These are phyloP conservation scores for Gila orcuttii DNA, from an alignment of 2,113 vertebrate genomes.

Conservation along the genomic window DNA sequence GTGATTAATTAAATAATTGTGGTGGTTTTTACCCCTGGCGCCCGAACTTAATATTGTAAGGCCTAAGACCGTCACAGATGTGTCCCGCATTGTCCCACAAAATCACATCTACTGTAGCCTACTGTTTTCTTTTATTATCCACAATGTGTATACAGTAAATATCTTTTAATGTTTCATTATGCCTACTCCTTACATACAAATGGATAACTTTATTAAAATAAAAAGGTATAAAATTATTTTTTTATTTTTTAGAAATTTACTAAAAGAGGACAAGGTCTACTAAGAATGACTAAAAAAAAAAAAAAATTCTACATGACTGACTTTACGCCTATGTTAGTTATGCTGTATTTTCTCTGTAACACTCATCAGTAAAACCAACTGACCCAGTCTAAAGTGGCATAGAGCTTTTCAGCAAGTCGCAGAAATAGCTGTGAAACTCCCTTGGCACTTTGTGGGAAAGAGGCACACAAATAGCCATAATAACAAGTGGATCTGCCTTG, in stretches of 20 bases:
- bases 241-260: not conserved
- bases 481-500: slow-evolving; percentile 36
- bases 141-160: not conserved
- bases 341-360: not conserved
- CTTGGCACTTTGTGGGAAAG: not conserved
- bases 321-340: not conserved
- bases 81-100: no score
- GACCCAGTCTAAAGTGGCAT: not conserved
- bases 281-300: not conserved
- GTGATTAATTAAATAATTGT: no score
- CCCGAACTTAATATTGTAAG: no score
- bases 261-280: not conserved
- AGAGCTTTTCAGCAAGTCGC: not conserved
- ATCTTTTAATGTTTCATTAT: not conserved
- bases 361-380: slow-evolving; percentile 2
- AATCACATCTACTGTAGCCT: no score
- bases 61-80: no score
- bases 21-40: no score
- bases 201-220: not conserved
- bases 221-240: not conserved
- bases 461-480: not conserved
- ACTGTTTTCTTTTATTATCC: no score
- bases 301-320: not conserved
- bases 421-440: not conserved
- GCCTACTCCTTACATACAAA: not conserved